These are phyloP conservation scores for Caenorhabditis inopinata DNA, from an alignment of 1,140 invertebrate genomes.

Conservation along the genomic window DNA sequence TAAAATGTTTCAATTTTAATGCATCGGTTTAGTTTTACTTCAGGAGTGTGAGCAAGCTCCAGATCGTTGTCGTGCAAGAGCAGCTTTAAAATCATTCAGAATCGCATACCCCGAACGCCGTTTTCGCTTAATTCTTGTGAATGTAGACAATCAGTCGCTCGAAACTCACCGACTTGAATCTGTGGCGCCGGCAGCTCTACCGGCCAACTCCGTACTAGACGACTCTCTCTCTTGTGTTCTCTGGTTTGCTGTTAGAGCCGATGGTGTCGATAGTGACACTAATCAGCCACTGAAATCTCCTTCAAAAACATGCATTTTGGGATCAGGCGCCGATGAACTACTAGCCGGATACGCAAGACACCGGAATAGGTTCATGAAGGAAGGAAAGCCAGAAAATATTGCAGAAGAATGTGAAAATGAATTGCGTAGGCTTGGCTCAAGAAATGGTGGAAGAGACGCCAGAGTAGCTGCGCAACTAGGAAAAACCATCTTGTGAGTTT, in stretches of 20 bases:
- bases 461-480: slow-evolving; percentile 74
- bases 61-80: not conserved
- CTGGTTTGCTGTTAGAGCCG: slow-evolving; percentile 86
- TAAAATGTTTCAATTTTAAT: not conserved
- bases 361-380: slow-evolving; percentile 39
- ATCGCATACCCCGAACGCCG: not conserved
- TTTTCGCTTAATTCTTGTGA: slow-evolving; percentile 34
- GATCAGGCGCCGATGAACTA: slow-evolving; percentile 94
- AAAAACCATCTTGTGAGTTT: slow-evolving; percentile 59
- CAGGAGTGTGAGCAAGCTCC: slow-evolving; percentile 5
- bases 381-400: not conserved
- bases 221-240: slow-evolving; percentile 89
- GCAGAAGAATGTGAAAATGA: slow-evolving; percentile 50
- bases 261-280: slow-evolving; percentile 67
- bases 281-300: not conserved
- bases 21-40: no score
- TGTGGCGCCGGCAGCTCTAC: slow-evolving; percentile 40
- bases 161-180: not conserved
- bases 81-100: not conserved
- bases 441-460: slow-evolving; percentile 92
- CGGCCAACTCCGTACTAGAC: slow-evolving; percentile 79
- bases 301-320: slow-evolving; percentile 77
- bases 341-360: slow-evolving; percentile 85
- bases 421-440: slow-evolving; percentile 45
- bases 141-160: slow-evolving; percentile 19